phyloP scores from a whole-genome alignment of 2,113 vertebrate genomes.

The Apaloderma vittatum region DNA sequence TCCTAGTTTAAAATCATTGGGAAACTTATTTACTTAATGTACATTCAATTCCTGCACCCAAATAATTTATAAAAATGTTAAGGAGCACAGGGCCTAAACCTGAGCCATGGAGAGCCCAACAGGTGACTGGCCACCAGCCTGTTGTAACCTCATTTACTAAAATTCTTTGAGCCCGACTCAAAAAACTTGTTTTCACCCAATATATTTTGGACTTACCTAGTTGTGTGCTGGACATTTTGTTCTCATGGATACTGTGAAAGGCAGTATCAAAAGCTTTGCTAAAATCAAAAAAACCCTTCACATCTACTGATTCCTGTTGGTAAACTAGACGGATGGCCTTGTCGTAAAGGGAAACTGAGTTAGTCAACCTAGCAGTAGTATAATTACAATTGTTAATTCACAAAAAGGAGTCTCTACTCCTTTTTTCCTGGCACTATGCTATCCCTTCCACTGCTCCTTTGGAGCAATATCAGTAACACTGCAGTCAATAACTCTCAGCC shows the following conservation, averaged over 20 bases:
- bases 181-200: too few species aligned
- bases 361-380: not conserved
- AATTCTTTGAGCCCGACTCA: too few species aligned
- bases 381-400: not conserved
- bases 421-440: not conserved
- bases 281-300: not conserved
- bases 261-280: not conserved
- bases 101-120: not conserved
- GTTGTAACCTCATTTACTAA: not conserved
- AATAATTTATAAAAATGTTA: not conserved
- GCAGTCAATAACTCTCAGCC: not conserved
- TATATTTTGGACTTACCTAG: not conserved
- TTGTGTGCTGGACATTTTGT: not conserved
- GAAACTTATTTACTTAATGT: not conserved
- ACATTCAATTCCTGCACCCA: not conserved
- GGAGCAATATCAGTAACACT: not conserved
- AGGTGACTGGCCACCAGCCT: not conserved
- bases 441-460: not conserved
- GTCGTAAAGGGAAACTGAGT: not conserved
- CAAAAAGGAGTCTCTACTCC: not conserved
- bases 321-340: not conserved
- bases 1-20: not conserved
- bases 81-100: not conserved
- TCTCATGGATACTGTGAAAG: too few species aligned
- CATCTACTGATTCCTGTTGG: not conserved